Evolutionary conservation across 2,797 vertebrate genomes (phyloP).

Genomic region (Channallabes apus): DNA sequence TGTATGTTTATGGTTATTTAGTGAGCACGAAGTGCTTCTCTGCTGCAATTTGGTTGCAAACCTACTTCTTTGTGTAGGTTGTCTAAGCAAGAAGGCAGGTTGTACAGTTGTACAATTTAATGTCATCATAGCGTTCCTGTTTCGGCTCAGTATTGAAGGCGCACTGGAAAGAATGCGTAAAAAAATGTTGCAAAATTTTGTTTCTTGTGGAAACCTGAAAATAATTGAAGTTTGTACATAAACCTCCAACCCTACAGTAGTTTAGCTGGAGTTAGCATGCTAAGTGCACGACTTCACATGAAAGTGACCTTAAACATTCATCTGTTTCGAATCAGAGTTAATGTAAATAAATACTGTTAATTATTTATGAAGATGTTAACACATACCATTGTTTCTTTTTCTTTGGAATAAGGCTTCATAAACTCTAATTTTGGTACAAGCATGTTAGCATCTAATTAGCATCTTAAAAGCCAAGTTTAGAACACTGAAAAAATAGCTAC

Average conservation of each 20-base stretch:
- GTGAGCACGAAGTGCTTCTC: constrained; percentile 15
- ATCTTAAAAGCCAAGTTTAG: neutral
- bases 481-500: neutral
- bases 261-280: neutral
- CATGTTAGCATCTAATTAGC: neutral
- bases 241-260: neutral
- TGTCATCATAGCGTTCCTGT: neutral
- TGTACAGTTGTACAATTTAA: neutral
- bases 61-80: neutral
- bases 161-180: neutral
- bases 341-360: neutral
- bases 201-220: neutral
- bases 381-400: neutral
- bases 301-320: neutral
- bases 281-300: too few species aligned
- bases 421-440: neutral
- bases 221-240: neutral
- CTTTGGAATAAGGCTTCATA: neutral
- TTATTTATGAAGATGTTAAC: neutral
- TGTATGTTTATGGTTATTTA: constrained; percentile 9
- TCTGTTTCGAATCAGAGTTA: neutral
- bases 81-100: neutral
- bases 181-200: neutral
- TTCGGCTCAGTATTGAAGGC: neutral
- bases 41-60: neutral